Evolutionary conservation across 2,797 vertebrate genomes (phyloP), one percentile per base, ranked within the genome.

Genomic region (Linurgus olivaceus): DNA sequence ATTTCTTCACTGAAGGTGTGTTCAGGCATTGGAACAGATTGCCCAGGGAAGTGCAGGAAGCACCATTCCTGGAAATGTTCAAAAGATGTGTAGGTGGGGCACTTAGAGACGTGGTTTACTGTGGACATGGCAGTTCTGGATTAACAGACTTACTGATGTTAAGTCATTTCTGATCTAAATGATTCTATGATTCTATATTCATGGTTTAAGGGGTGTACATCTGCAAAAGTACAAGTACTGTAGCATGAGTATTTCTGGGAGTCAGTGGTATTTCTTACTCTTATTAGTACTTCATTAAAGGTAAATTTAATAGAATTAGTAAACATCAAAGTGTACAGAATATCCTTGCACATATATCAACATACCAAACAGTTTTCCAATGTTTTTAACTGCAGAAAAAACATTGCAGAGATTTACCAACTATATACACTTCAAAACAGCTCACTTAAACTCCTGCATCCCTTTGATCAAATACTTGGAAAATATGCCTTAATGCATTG

Each of bases 391-490:
- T 71, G n/a, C 67, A 86, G 71, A 83, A 92, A 78, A 80, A 90
- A 87, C 62, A 74, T 71, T 86, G 79, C 66, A 80, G 72, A 83
- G 82, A 80, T 90, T 96, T 97, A 91, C 81, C 59, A 78, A 90
- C 29, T 59, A 71, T 59, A 19, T 76, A 70, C 54, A 93, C 85
- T 95, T 97, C 87, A 96, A 97, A 97, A 96, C 86, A 78, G 66
- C 59, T 95, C 68, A 42, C 94, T 94, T 92, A 78, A 94, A 96
- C 92, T 86, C 81, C 66, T 24, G 20, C 21, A 44, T 78, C 67
- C 79, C 93, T 97, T 96, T 97, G 96, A 97, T 97, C 94, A 95
- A 96, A 93, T 96, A 94, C 72, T 71, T 94, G 95, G 87, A 87
- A 97, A 97, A 93, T 80, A 88, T 44, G 83, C 59, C 54, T 93